Evolutionary conservation across 1,140 invertebrate species (phyloP), one percentile per base, ranked within the genome.

Genomic region (Anastrepha ludens): DNA sequence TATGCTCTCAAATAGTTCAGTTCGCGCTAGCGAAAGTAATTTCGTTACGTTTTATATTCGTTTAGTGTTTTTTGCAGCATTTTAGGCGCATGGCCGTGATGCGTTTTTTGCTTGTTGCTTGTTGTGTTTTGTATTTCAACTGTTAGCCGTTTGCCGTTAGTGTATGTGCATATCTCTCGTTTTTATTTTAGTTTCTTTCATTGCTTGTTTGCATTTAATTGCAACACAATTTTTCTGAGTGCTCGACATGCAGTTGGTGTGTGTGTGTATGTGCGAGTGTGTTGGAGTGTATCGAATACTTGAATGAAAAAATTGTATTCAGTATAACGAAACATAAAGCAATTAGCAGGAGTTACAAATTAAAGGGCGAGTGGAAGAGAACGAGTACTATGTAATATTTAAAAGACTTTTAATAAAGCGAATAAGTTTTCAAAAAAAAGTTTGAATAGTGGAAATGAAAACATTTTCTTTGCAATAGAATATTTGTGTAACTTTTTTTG

Each of bases 11-110:
- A 81, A 81, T 81, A 20, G 50, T 47, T 81, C 7, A 9, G 74
- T 55, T 81, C 47, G 47, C 20, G 47, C 47, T 81, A 81, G 74
- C 47, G 74, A 81, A 81, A 81, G 74, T 81, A 81, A 81, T 81
- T 81, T 81, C 47, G 74, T 81, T 81, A 81, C 74, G 44, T 55
- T 74, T 81, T 81, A 81, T 81, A 47, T 81, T 9, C 74, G 74
- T 81, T 50, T n/a, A 5, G 3, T n/a, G n/a, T 50, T 74, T 50
- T 39, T 50, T 74, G 70, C 70, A 11, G 41, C 70, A 29, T 74
- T 74, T 74, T 74, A 47, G 70, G 70, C 70, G 70, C 15, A 74
- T 47, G 11, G 44, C 70, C 70, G 13, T 74, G 39, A 29, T 74
- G 3, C 5, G 29, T 20, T 41, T 41, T 50, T 20, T 3, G 6